Conservation (phyloP, 2,888 invertebrate genomes). For the Heliconius ismenius region DNA sequence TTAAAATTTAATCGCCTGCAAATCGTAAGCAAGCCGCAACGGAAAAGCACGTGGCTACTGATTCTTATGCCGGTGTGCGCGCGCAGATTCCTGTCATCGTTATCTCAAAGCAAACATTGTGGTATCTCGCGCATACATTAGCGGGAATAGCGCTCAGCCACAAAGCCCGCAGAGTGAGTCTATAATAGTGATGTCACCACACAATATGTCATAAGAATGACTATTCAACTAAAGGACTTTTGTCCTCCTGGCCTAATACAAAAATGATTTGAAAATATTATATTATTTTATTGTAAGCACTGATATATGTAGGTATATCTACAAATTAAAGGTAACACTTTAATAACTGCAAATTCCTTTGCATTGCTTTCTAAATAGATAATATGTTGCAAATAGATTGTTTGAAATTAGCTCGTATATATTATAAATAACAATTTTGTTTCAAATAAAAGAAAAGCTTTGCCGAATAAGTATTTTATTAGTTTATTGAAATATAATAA, state of each 20-base stretch:
- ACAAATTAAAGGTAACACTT: too few relatives aligned
- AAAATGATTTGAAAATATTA: neutral
- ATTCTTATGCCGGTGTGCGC: conserved; percentile 55
- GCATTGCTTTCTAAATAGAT: neutral
- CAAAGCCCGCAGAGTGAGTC: conserved; percentile 55
- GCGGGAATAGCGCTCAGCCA: conserved; percentile 50
- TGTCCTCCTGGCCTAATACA: conserved; percentile 12
- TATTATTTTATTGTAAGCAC: neutral
- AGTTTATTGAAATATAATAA: neutral
- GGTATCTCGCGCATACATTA: conserved; percentile 65
- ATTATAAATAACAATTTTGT: neutral
- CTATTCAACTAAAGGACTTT: conserved; percentile 39
- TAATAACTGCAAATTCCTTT: neutral
- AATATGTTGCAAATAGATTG: neutral
- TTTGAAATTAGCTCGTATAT: neutral
- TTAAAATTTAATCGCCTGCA: conserved; percentile 35
- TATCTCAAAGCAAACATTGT: conserved; percentile 72
- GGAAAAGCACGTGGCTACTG: conserved; percentile 56
- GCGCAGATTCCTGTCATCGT: conserved; percentile 56
- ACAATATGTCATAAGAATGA: conserved; percentile 46
- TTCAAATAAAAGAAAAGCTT: neutral
- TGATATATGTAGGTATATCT: too few relatives aligned
- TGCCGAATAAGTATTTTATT: neutral
- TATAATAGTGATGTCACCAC: conserved; percentile 56
- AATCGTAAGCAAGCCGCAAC: conserved; percentile 22